Base-by-base conservation (phyloP, 1,140 invertebrate species). In the Heliconius nattereri region DNA sequence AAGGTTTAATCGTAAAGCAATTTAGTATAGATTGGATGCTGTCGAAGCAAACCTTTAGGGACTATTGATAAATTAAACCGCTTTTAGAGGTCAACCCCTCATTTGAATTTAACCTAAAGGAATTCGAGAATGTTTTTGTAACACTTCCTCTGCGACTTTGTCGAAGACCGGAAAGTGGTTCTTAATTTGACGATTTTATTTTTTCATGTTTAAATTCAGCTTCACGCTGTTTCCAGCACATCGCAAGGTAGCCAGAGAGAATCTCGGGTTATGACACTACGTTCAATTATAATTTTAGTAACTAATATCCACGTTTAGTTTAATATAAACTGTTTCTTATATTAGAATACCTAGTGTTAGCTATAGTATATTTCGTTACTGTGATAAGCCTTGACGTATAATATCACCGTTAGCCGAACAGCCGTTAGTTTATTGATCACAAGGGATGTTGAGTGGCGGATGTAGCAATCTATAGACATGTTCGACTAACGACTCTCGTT, bases 1-100 rank as follows among this genome's bases (percentile, higher is more conserved):
- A 66, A 66, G 60, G 60, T 66, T 66, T 66, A 66, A 66, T 66
- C 60, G 60, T 66, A 66, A 66, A 66, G 60, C 60, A 66, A 66
- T 66, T 66, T 29, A 66, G 60, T 66, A 66, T 66, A 66, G 60
- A 66, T 66, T 66, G 60, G 60, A 66, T 66, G 60, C 60, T 66
- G 57, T 76, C 74, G 35, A 74, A 74, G 60, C 32, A 40, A 76
- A 76, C 60, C 74, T 70, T 35, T 76, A 16, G 74, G 74, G 74
- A 76, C 57, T 32, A 29, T 76, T 37, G 74, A 76, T 60, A 70
- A 76, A 76, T 76, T 57, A 76, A 60, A 76, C 57, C 35, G 32
- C 13, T 66, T 76, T 76, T n/a, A n/a, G 74, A 76, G 74, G 57
- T 76, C 74, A 76, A 35, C 74, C 74, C 74, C 74, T 76, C 37